phyloP scores from a whole-genome alignment of 2,113 vertebrate genomes.

The Cairina moschata region DNA sequence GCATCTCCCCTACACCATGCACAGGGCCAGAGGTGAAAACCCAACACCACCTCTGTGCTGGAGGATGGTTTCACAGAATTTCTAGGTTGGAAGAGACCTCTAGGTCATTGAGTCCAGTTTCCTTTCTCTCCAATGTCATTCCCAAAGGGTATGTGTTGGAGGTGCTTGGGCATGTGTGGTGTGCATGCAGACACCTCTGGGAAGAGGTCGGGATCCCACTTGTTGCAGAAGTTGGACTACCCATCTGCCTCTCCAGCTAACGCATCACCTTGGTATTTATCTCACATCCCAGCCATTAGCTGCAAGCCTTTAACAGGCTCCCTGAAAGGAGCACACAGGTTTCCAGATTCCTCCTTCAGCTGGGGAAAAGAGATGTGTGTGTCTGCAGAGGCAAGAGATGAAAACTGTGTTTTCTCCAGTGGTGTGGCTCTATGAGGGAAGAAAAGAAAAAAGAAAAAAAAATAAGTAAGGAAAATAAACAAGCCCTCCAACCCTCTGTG shows the following conservation, averaged over 20 bases:
- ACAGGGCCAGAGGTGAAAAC: not conserved
- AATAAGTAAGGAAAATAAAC: not conserved
- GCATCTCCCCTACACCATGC: not conserved
- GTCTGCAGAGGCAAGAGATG: not conserved
- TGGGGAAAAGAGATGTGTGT: not conserved
- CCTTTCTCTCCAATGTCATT: not conserved
- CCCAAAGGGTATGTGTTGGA: fast-evolving
- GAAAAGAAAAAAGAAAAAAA: not conserved
- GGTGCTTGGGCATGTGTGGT: not conserved
- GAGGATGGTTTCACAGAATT: no score
- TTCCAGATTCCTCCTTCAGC: not conserved
- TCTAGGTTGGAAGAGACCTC: no score
- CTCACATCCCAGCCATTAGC: not conserved
- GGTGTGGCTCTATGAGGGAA: not conserved
- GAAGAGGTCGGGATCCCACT: not conserved
- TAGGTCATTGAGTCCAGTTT: no score
- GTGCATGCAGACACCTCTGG: not conserved
- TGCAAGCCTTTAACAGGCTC: not conserved
- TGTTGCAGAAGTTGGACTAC: not conserved
- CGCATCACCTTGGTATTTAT: not conserved
- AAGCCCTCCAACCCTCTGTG: not conserved
- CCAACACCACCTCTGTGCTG: not conserved
- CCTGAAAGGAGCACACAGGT: not conserved
- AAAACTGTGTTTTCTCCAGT: not conserved
- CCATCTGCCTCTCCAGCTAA: not conserved